These are phyloP conservation scores for Pseudococcus jackbeardsleyi DNA, from an alignment of 2,888 invertebrate species.

Conservation along the genomic window DNA sequence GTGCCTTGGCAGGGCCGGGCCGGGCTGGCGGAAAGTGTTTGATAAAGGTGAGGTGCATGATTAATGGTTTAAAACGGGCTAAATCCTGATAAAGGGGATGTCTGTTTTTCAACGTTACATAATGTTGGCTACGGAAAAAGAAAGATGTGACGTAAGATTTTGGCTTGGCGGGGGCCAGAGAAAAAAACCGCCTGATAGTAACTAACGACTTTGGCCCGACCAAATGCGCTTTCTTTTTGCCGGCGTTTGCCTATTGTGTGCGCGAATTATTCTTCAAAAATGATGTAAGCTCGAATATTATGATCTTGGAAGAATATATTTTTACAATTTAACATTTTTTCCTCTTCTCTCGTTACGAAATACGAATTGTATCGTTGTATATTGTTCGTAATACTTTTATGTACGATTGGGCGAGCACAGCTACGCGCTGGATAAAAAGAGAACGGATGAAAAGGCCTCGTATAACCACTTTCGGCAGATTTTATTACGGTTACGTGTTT, in stretches of 20 bases:
- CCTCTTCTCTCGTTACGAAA: not conserved
- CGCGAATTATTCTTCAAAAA: slow-evolving; percentile 43
- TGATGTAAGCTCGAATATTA: slow-evolving; percentile 32
- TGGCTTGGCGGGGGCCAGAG: not conserved
- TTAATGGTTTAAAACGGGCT: slow-evolving; percentile 38
- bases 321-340: slow-evolving; percentile 29
- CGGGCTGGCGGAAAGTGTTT: not conserved
- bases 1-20: not conserved
- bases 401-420: not conserved
- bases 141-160: slow-evolving; percentile 46
- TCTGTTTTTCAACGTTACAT: slow-evolving; percentile 55
- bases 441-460: not conserved
- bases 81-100: slow-evolving; percentile 52
- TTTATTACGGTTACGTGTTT: slow-evolving; percentile 39
- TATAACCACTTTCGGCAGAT: not conserved
- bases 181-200: slow-evolving; percentile 14
- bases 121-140: slow-evolving; percentile 38
- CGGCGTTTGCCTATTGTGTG: slow-evolving; percentile 29
- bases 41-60: slow-evolving; percentile 52
- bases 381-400: not conserved
- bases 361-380: not conserved
- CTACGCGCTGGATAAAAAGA: not conserved
- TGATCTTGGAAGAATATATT: slow-evolving; percentile 42
- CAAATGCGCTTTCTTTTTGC: not conserved
- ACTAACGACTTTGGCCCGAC: slow-evolving; percentile 37